These are phyloP conservation scores for Reticulitermes speratus DNA, from an alignment of 1,140 invertebrate species.

Conservation along the genomic window DNA sequence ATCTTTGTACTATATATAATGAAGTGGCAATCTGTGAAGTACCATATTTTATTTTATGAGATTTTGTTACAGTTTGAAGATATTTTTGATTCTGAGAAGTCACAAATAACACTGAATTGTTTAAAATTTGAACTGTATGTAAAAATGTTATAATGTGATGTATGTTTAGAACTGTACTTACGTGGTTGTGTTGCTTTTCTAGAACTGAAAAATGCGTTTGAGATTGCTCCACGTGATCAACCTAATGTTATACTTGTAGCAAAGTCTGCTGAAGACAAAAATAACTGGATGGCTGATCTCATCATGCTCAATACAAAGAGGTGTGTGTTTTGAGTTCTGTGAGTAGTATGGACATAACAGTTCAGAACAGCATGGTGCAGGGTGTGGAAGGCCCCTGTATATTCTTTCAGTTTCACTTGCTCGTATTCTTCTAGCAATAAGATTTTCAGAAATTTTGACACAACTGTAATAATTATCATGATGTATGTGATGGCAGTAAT, in stretches of 20 bases:
- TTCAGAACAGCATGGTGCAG: too few relatives aligned
- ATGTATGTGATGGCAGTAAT: too few relatives aligned
- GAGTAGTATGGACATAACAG: not conserved
- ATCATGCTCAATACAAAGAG: slow-evolving; percentile 94
- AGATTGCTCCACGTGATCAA: too few relatives aligned
- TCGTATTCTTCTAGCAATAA: too few relatives aligned
- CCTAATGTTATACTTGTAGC: too few relatives aligned
- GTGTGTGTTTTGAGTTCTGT: slow-evolving; percentile 41
- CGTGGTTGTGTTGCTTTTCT: slow-evolving; percentile 37
- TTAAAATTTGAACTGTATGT: not conserved
- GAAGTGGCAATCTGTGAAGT: not conserved
- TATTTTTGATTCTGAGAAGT: too few relatives aligned
- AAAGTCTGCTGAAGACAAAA: too few relatives aligned
- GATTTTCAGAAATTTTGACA: too few relatives aligned
- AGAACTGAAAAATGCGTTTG: slow-evolving; percentile 89
- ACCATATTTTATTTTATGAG: not conserved
- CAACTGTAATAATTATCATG: too few relatives aligned
- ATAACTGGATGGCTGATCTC: slow-evolving; percentile 97
- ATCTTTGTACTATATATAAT: not conserved
- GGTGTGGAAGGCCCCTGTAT: too few relatives aligned
- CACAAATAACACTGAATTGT: not conserved
- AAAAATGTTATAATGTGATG: not conserved
- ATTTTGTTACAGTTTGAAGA: too few relatives aligned
- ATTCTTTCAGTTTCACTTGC: too few relatives aligned
- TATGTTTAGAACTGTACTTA: not conserved